phyloP scores from a whole-genome alignment of 1,140 invertebrate genomes.

The Cecropterus lyciades region DNA sequence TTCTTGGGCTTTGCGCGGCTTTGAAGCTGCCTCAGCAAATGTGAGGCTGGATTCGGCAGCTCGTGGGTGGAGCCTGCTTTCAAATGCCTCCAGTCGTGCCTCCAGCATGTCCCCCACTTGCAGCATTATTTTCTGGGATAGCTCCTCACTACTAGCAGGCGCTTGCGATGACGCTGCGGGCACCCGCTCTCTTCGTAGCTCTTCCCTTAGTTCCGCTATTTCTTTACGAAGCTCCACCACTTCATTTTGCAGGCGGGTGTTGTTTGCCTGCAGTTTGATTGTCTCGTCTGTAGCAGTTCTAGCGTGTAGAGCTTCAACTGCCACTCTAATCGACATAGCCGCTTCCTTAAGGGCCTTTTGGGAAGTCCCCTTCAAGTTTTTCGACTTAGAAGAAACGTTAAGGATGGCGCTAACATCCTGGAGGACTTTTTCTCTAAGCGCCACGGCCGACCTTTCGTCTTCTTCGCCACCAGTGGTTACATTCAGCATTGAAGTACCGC shows the following conservation, averaged over 20 bases:
- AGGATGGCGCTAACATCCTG: background rate
- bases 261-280: slow-evolving; percentile 17
- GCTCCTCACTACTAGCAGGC: background rate
- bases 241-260: slow-evolving; percentile 6
- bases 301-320: slow-evolving; percentile 5
- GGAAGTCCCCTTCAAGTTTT: no score
- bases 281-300: slow-evolving; percentile 16
- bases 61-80: no score
- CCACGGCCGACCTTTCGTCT: background rate
- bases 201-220: background rate
- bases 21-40: no score
- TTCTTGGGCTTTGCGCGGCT: no score
- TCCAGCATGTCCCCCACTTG: no score
- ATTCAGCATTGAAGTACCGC: no score
- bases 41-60: no score
- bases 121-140: no score
- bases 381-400: no score
- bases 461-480: background rate
- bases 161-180: background rate
- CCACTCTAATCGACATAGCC: slow-evolving; percentile 2
- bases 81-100: no score
- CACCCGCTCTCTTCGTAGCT: background rate
- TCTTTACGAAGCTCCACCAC: slow-evolving; percentile 13
- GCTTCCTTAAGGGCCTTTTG: slow-evolving; percentile 37
- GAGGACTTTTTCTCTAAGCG: background rate